Base-by-base conservation (phyloP, 2,113 vertebrate species). In the Neoarius graeffei region DNA sequence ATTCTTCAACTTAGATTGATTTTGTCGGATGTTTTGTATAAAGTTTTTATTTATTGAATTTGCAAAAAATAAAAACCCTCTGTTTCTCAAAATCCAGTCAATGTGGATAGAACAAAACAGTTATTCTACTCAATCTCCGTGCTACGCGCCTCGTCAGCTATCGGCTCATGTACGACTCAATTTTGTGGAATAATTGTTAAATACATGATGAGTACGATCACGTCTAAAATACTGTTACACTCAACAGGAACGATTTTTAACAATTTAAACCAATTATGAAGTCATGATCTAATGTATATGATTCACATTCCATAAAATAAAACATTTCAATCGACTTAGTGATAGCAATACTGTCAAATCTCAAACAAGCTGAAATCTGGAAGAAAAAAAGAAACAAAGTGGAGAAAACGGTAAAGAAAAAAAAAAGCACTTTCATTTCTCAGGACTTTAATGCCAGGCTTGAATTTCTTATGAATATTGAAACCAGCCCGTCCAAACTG, bases 381-480 rank as follows among this genome's bases (percentile, higher is more conserved):
- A 14, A 7, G 4, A n/a, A 77, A 4, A 19, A 50, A 57, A 20
- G 13, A 42, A 57, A 57, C 0, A 4, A 76, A 50, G 52, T 25
- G 48, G 48, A 77, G 15, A 77, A 6, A 1, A 54, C 0, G 2
- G 11, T 25, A 50, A 13, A 13, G 23, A 85, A 57, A 42, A 62
- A n/a, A 30, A 20, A 15, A 83, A 73, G 71, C 25, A 56, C 62
- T 67, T 83, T 54, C 10, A 76, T 30, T 52, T 54, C 54, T 88
- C 60, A 35, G 62, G 64, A 66, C 74, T 83, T 83, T 25, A 77
- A 88, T 67, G 27, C 57, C 64, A 25, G 20, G 0, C 59, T 81
- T 67, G 25, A 60, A 83, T 80, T 83, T 56, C 60, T 90, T 83
- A 86, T 90, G 60, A 88, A 90, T 88, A 86, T 84, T 87, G 69